Evolutionary conservation across 2,888 invertebrate genomes (phyloP), one percentile per base, ranked within the genome.

Genomic region (Alcis repandata): DNA sequence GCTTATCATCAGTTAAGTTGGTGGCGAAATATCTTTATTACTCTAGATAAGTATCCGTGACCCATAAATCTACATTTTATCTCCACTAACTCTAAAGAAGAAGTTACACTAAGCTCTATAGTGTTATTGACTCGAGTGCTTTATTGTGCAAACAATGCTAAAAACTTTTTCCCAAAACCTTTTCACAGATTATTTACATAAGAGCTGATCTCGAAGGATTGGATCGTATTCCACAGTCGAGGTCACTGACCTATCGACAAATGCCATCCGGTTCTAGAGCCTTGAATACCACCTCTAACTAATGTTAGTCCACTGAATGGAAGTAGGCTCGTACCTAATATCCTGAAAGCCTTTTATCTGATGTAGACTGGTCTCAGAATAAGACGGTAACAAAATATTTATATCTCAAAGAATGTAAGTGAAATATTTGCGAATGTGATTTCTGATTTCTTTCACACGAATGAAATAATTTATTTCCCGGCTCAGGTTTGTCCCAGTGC

Each of bases 311-410:
- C 43, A 43, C 43, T 27, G 11, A 38, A 36, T 45, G 45, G 45
- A 56, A 33, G 45, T n/a, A 36, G 56, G 1, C 20, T 32, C 20
- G 45, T 56, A 17, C 43, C 45, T 56, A n/a, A 56, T 56, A 56
- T 45, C 56, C 33, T 46, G 45, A 46, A 56, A 56, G 56, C 56
- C 56, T 56, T 43, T 20, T 45, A 56, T 46, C 56, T 20, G 56
- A 53, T 53, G 22, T 15, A 10, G 40, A 22, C 40, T 38, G 56
- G 45, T 32, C 45, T 17, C n/a, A n/a, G 15, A 45, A 13, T 45
- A 46, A 45, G n/a, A 19, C 45, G n/a, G 33, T 45, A 45, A 33
- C 33, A 32, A 56, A 45, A 56, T 56, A 45, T 56, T 56, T 56
- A 54, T 41, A 41, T 22, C 27, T 20, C 22, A 19, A 20, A 15